Evolutionary conservation across 2,113 vertebrate species (phyloP).

Genomic region (Rhinogobius similis): DNA sequence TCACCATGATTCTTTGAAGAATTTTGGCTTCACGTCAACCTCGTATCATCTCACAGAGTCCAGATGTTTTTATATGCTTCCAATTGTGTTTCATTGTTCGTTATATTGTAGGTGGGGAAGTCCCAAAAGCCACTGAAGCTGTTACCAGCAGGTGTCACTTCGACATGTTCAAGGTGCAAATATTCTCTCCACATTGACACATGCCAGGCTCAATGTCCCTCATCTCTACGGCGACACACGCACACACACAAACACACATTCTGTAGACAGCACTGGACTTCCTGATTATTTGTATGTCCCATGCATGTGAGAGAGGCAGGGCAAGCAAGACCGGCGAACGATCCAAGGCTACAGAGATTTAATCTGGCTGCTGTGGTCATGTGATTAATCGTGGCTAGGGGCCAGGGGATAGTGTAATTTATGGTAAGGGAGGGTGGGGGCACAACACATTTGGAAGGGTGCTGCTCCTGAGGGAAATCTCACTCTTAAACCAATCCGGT

Average conservation of each 20-base stretch:
- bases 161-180: not conserved
- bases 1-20: not conserved
- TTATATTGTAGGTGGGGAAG: slow-evolving; percentile 18
- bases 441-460: slow-evolving; percentile 71
- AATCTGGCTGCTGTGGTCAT: slow-evolving; percentile 76
- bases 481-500: slow-evolving; percentile 63
- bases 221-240: slow-evolving; percentile 34
- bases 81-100: slow-evolving; percentile 8
- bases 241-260: slow-evolving; percentile 10
- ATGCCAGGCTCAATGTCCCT: too few species aligned
- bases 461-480: slow-evolving; percentile 73
- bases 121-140: not conserved
- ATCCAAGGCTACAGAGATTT: slow-evolving; percentile 78
- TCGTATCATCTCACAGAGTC: not conserved
- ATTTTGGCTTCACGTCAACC: not conserved
- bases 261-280: slow-evolving; percentile 17
- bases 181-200: not conserved
- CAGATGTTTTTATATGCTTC: not conserved
- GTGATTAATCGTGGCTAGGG: slow-evolving; percentile 76
- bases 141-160: slow-evolving; percentile 6
- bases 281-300: slow-evolving; percentile 35
- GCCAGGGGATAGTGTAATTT: slow-evolving; percentile 75
- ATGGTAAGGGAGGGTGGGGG: slow-evolving; percentile 57
- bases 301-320: slow-evolving; percentile 44
- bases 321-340: slow-evolving; percentile 58